Evolutionary conservation across 2,113 vertebrate genomes (phyloP).

Genomic region (Syrmaticus mikado): DNA sequence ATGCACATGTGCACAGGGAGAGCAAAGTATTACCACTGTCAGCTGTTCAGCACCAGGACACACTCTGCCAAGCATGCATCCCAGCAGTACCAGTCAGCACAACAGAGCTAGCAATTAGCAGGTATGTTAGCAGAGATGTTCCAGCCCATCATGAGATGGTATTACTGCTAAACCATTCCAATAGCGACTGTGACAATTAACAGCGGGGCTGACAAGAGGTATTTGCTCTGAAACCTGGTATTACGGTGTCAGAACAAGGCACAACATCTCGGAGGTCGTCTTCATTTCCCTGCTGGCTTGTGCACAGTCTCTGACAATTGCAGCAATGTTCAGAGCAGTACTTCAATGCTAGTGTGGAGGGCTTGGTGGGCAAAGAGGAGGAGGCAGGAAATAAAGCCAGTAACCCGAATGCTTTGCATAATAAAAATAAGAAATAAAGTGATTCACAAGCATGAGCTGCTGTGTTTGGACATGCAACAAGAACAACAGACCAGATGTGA

Average conservation of each 20-base stretch:
- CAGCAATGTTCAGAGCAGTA: neutral
- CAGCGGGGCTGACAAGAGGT: neutral
- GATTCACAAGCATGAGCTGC: neutral
- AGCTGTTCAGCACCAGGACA: neutral
- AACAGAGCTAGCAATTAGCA: neutral
- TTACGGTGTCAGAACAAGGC: conserved; percentile 28
- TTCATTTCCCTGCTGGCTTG: neutral
- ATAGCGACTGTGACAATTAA: conserved; percentile 16
- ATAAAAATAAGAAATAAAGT: neutral
- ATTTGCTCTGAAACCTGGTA: conserved; percentile 33
- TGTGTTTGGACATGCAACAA: neutral
- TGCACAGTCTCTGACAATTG: neutral
- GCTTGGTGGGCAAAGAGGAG: neutral
- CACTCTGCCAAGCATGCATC: neutral
- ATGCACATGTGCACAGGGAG: accelerated
- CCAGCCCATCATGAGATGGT: neutral
- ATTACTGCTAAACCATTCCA: conserved; percentile 6
- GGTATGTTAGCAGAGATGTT: neutral
- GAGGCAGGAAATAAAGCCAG: neutral
- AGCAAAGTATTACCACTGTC: neutral
- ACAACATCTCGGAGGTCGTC: neutral
- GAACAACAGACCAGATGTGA: neutral
- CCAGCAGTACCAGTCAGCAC: accelerated
- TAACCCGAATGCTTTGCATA: neutral
- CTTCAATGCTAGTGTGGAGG: neutral